Evolutionary conservation across 2,888 invertebrate species (phyloP), one percentile per base, ranked within the genome.

Genomic region (Taphrorychus bicolor): DNA sequence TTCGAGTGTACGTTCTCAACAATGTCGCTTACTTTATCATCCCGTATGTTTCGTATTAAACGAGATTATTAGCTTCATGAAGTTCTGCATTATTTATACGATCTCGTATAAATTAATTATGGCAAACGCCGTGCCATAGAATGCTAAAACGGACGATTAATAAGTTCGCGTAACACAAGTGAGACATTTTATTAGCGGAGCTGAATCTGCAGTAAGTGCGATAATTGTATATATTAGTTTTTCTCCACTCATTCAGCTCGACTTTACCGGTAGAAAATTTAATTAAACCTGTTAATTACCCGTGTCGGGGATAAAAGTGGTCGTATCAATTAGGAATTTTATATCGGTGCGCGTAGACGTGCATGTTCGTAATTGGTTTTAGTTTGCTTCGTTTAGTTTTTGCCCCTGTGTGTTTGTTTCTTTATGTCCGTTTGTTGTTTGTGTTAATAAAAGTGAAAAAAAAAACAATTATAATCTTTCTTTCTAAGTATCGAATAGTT

Each of bases 181-280:
- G 68, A 72, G 71, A 72, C 72, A 71, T 72, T 71, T 71, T 72
- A 72, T 70, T 70, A 64, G 67, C 54, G 21, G 49, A 59, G 61
- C 66, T 53, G 54, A 54, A 58, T 42, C 54, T 51, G 65, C 41
- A 5, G 64, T 60, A 64, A 72, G 72, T 70, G 69, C 48, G 67
- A 70, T 70, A 72, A 72, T 70, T 72, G 72, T 70, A 70, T 72
- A 70, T 63, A 70, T 72, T 69, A 70, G 63, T 66, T 69, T 69
- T 72, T 70, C 61, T 52, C 58, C 45, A 11, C 24, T 42, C 40
- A 56, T 61, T 58, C 63, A 22, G 23, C 45, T 51, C 59, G 40
- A 54, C 64, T 56, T 53, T 60, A 56, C 63, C 23, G 41, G 59
- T 59, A 23, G 64, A 45, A 69, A 69, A 69, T 69, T 69, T 64